Percentiles rank a stretch among this genome's conserved stretches.
Evolutionary conservation across 1,140 invertebrate genomes (phyloP).

Genomic region (Heterodera carotae): DNA sequence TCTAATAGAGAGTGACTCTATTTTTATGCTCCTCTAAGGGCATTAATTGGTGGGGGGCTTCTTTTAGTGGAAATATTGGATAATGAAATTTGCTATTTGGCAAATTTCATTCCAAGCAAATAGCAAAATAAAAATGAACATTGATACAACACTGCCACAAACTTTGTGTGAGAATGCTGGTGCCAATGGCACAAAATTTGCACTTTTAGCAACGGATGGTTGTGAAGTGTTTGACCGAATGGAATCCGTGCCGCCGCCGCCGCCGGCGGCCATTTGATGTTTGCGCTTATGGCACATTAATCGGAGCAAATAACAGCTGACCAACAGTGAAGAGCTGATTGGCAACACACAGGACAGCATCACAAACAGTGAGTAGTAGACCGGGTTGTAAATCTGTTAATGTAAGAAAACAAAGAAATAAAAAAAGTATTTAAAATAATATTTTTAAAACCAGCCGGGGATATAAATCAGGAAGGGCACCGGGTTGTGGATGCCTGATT

Average conservation of each 20-base stretch:
- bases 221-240: constrained; percentile 7
- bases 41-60: too few species aligned
- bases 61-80: neutral
- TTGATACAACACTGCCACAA: too few species aligned
- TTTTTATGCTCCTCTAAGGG: too few species aligned
- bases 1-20: too few species aligned
- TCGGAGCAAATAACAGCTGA: constrained; percentile 24
- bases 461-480: too few species aligned
- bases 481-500: too few species aligned
- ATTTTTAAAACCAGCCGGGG: too few species aligned
- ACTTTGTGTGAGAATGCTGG: constrained; percentile 26
- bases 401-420: neutral
- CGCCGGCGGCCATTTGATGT: too few species aligned
- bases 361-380: constrained; percentile 3
- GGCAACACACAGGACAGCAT: constrained; percentile 20
- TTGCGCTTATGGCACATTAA: constrained; percentile 24
- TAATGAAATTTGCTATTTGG: neutral
- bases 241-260: constrained; percentile 16
- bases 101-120: too few species aligned
- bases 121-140: too few species aligned
- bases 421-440: too few species aligned
- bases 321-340: constrained; percentile 25
- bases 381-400: neutral
- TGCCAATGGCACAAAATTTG: constrained; percentile 13
- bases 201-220: neutral